Conservation (phyloP, 2,113 vertebrate species). For the Alligator sinensis region DNA sequence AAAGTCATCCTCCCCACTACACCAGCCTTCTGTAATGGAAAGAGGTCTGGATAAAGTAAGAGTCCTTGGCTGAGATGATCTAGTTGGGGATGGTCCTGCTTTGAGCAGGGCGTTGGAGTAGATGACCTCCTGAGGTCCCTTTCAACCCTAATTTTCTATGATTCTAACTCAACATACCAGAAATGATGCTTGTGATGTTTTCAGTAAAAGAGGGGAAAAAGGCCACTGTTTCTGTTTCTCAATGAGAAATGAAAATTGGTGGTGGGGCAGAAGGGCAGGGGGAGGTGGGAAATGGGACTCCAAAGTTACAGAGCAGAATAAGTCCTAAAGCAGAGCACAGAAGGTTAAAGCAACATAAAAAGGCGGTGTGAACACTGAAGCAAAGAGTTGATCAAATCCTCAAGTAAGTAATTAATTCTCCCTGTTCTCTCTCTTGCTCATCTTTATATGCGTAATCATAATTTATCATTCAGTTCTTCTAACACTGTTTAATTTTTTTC, state of each 20-base stretch:
- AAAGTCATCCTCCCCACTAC: not conserved
- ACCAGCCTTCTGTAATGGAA: not conserved
- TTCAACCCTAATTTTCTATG: too few species aligned
- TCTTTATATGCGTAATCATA: constrained; percentile 24
- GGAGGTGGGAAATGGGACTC: not conserved
- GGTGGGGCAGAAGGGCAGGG: too few species aligned
- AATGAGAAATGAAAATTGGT: not conserved
- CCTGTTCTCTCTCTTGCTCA: not conserved
- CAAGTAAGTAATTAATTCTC: constrained; percentile 37
- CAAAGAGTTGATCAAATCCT: constrained; percentile 21
- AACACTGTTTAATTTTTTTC: constrained; percentile 33
- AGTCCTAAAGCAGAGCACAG: not conserved
- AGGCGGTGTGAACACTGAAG: not conserved
- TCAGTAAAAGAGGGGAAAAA: not conserved
- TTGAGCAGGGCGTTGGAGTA: too few species aligned
- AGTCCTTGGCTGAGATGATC: not conserved
- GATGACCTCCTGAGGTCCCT: too few species aligned
- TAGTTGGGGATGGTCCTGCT: too few species aligned
- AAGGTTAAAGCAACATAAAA: not conserved
- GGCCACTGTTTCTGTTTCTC: not conserved
- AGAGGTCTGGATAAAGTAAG: constrained; percentile 26
- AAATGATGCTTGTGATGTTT: not conserved
- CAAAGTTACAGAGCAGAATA: not conserved
- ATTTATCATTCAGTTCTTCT: constrained; percentile 33
- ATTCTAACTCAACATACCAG: not conserved